A percentile compares a stretch with the other conserved stretches of the same genome.
phyloP scores from a whole-genome alignment of 2,797 vertebrate genomes.

The Ptychadena robeensis region DNA sequence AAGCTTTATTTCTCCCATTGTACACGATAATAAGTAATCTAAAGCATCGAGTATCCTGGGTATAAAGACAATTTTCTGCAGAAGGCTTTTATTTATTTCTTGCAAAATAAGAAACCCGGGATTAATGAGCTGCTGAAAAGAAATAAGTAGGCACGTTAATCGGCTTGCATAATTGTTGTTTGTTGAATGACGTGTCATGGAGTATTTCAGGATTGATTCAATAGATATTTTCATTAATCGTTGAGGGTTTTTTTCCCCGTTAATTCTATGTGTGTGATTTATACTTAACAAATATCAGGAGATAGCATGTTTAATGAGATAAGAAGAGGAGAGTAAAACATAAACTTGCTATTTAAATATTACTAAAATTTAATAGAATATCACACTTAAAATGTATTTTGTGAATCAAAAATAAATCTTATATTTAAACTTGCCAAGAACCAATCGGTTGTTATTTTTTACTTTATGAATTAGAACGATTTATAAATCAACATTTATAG shows the following conservation, averaged over 20 bases:
- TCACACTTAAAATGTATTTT: neutral
- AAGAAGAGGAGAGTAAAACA: too few relatives aligned
- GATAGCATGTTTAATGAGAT: neutral
- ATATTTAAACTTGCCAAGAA: neutral
- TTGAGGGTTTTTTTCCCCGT: neutral
- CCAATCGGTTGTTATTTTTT: too few relatives aligned
- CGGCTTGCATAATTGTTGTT: slow-evolving; percentile 47
- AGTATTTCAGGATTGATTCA: neutral
- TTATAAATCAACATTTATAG: too few relatives aligned
- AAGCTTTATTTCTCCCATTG: slow-evolving; percentile 43
- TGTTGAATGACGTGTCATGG: slow-evolving; percentile 50
- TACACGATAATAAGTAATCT: slow-evolving; percentile 46
- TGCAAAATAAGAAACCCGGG: slow-evolving; percentile 49
- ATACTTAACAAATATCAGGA: neutral
- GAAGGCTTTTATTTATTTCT: slow-evolving; percentile 53
- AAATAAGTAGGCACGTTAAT: slow-evolving; percentile 49
- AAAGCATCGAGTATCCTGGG: slow-evolving; percentile 43
- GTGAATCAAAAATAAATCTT: neutral
- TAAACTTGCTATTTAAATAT: neutral
- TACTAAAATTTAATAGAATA: neutral
- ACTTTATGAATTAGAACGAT: too few relatives aligned
- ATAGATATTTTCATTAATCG: slow-evolving; percentile 11
- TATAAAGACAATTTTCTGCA: slow-evolving; percentile 34
- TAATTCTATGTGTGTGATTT: neutral
- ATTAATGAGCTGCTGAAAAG: slow-evolving; percentile 55